These are phyloP conservation scores for Hoplodrina ambigua DNA, from an alignment of 2,888 invertebrate species.

Conservation along the genomic window DNA sequence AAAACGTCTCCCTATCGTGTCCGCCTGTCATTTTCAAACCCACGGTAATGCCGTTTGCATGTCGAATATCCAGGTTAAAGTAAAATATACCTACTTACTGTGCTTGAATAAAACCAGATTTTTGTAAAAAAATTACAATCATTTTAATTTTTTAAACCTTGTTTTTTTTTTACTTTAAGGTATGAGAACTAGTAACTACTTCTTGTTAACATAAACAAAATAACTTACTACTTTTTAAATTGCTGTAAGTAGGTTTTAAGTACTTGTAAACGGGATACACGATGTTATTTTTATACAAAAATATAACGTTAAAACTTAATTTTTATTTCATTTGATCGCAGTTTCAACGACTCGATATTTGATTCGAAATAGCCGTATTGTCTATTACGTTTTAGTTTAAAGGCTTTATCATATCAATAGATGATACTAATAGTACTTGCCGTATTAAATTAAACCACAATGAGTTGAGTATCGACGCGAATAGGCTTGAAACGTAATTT, in stretches of 20 bases:
- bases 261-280: too few relatives aligned
- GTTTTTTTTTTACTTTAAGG: too few relatives aligned
- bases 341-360: conserved; percentile 1
- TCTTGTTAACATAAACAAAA: too few relatives aligned
- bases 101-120: conserved; percentile 18
- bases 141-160: too few relatives aligned
- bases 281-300: too few relatives aligned
- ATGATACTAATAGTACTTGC: neutral
- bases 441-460: neutral
- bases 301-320: neutral
- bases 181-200: too few relatives aligned
- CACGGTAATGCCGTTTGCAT: conserved; percentile 64
- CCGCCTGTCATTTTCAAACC: conserved; percentile 65
- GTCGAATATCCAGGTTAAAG: conserved; percentile 61
- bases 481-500: neutral
- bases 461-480: neutral
- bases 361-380: too few relatives aligned
- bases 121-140: neutral
- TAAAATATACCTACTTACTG: conserved; percentile 19
- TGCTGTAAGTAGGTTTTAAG: too few relatives aligned
- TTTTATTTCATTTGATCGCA: neutral
- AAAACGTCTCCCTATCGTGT: conserved; percentile 67
- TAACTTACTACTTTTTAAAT: too few relatives aligned
- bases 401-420: too few relatives aligned
- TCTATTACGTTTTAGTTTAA: too few relatives aligned